These are phyloP conservation scores for Actinemys pallida DNA, from an alignment of 2,113 vertebrate genomes.

Conservation along the genomic window DNA sequence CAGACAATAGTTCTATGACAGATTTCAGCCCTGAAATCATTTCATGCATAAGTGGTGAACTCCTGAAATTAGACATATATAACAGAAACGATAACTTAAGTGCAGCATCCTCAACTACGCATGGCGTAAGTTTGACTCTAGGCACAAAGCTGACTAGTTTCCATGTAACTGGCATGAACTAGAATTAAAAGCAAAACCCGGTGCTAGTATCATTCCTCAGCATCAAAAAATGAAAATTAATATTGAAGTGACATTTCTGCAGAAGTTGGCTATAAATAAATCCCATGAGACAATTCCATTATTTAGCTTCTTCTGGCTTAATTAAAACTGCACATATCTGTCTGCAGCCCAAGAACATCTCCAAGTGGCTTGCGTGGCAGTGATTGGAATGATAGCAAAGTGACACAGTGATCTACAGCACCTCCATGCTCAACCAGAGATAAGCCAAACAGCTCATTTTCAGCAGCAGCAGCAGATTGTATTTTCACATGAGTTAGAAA, in stretches of 20 bases:
- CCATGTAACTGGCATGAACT: background rate
- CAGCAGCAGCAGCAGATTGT: background rate
- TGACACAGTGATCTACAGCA: constrained; percentile 14
- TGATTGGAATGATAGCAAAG: background rate
- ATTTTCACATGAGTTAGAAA: background rate
- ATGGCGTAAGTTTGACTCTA: rapidly evolving
- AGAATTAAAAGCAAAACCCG: background rate
- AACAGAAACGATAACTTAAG: rapidly evolving
- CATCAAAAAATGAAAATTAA: rapidly evolving
- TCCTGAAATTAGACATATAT: rapidly evolving
- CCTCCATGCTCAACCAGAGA: background rate
- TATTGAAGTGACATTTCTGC: background rate
- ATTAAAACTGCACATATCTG: constrained; percentile 57
- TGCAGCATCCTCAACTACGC: rapidly evolving
- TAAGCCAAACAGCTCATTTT: constrained; percentile 6
- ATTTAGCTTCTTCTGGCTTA: constrained; percentile 63
- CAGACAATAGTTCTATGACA: rapidly evolving
- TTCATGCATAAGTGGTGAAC: rapidly evolving
- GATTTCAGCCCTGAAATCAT: rapidly evolving
- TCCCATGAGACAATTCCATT: constrained; percentile 48
- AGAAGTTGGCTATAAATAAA: constrained; percentile 30
- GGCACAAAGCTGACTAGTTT: rapidly evolving
- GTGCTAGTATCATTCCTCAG: rapidly evolving
- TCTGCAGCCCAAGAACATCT: constrained; percentile 40
- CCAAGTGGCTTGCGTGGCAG: constrained; percentile 30